These are phyloP conservation scores for Cherax quadricarinatus DNA, from an alignment of 1,140 invertebrate genomes.

Conservation along the genomic window DNA sequence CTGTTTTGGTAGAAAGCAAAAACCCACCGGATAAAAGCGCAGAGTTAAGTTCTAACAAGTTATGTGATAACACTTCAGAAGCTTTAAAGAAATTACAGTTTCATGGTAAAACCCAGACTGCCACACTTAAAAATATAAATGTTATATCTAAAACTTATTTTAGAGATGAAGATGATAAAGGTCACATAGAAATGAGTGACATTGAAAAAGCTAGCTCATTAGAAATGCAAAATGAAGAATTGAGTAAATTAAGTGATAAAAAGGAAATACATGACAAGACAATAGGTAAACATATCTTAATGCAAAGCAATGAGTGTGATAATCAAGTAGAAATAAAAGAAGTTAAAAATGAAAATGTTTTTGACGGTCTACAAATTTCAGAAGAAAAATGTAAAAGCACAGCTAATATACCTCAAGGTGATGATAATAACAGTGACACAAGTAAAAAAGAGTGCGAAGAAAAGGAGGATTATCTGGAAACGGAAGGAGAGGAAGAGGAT, in stretches of 20 bases:
- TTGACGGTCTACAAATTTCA: not conserved
- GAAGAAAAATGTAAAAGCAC: not conserved
- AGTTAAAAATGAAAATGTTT: not conserved
- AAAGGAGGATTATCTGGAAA: not conserved
- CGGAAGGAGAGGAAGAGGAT: constrained; percentile 25
- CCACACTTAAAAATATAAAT: not conserved
- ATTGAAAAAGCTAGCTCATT: not conserved
- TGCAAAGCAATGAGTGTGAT: not conserved
- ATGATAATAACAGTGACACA: not conserved
- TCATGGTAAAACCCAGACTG: not conserved
- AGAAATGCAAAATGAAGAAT: not conserved
- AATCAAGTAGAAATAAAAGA: not conserved
- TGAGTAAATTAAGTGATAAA: not conserved
- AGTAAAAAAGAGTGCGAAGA: not conserved
- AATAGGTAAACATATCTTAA: not conserved
- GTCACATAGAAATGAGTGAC: not conserved
- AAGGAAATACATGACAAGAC: not conserved
- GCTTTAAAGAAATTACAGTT: not conserved
- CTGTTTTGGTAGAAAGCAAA: not conserved
- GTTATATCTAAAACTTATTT: not conserved
- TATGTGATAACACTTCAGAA: not conserved
- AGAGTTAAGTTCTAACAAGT: not conserved
- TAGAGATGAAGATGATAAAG: not conserved
- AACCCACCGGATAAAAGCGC: not conserved
- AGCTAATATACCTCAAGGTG: not conserved